Evolutionary conservation across 1,140 invertebrate genomes (phyloP), one percentile per base, ranked within the genome.

Genomic region (Agrypnia vestita): DNA sequence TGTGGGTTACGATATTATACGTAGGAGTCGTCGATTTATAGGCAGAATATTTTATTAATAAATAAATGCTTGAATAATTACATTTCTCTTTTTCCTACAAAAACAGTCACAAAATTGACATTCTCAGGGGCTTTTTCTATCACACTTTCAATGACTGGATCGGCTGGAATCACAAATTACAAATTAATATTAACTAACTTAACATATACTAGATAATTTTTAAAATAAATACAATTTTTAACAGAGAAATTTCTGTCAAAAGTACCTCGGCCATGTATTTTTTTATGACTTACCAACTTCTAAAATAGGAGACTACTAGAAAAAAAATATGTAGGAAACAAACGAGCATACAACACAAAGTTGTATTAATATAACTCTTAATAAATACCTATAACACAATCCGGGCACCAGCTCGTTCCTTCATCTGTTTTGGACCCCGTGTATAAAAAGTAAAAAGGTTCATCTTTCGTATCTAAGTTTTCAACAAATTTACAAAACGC

Each of bases 401-500:
- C 94, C 1, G 92, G 89, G 84, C 94, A 95, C 94, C 94, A 95
- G 85, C 93, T 95, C 64, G 90, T 83, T 7, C 94, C 94, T 83
- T 35, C 25, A 35, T 90, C 86, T 49, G 91, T 84, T 85, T 94
- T 94, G 15, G 91, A 90, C 44, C 94, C 94, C 81, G 90, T 93
- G 83, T 93, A 95, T 19, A 93, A 90, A 13, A 95, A 89, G 84
- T 92, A 88, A 44, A 93, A 89, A 0, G 89, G 84, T 80, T 84
- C 62, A 17, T 80, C 88, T 78, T 76, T 76, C 10, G 19, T 25
- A 10, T 71, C 56, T 15, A 62, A 9, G 4, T 25, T 25, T 51
- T 80, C 55, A 3, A 80, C 76, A 78, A 83, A 83, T 59, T 61
- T 25, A 44, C 74, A 76, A 43, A 83, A 83, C 0, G n/a, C 75